Percentiles rank a stretch among this genome's conserved stretches.
phyloP scores from a whole-genome alignment of 2,113 vertebrate species.

The Choloepus hoffmanni region DNA sequence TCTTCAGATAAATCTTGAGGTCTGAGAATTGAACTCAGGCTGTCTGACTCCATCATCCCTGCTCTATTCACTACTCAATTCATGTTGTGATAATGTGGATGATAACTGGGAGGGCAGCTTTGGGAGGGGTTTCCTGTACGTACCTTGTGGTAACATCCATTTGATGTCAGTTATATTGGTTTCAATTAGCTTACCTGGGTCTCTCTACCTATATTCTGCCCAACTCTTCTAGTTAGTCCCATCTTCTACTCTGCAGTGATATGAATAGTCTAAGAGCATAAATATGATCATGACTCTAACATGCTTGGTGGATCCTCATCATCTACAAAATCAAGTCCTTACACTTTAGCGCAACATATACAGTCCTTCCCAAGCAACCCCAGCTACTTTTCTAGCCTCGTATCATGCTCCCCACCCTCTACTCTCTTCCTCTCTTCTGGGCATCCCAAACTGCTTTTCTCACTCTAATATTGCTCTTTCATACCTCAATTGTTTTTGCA shows the following conservation, averaged over 20 bases:
- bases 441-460: background rate
- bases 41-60: background rate
- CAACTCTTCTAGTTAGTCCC: background rate
- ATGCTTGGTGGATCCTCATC: background rate
- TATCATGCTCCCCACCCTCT: rapidly evolving
- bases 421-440: background rate
- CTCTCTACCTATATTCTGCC: background rate
- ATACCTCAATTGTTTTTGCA: background rate
- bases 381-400: background rate
- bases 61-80: background rate
- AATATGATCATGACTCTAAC: background rate
- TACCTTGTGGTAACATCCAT: background rate
- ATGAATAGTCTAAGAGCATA: background rate
- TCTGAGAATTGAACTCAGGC: background rate
- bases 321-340: background rate
- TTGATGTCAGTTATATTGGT: background rate
- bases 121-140: background rate
- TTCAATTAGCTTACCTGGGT: background rate
- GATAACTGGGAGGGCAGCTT: background rate
- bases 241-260: background rate
- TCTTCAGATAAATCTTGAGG: background rate
- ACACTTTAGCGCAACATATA: background rate
- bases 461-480: background rate
- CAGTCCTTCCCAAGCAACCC: background rate
- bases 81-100: background rate